Evolutionary conservation across 2,888 invertebrate genomes (phyloP), one percentile per base, ranked within the genome.

Genomic region (Eurytoma californica): DNA sequence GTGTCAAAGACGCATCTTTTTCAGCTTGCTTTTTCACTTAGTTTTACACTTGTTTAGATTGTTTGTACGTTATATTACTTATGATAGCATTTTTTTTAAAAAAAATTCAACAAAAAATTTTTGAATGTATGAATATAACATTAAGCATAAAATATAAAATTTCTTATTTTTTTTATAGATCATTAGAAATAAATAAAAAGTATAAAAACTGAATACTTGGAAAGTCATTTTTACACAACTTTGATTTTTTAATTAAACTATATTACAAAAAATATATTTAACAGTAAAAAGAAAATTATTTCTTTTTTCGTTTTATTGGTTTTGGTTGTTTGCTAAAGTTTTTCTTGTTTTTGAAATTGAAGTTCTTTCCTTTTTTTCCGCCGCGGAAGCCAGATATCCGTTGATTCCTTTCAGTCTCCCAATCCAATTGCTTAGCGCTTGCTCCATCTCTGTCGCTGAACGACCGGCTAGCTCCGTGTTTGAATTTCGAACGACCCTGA

Each of bases 371-470:
- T 77, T 85, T 84, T 47, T 83, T 82, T 7, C 74, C 73, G 20
- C 66, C 66, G n/a, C 75, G 77, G 18, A 49, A 82, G 18, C 84
- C 83, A 51, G 77, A 77, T 2, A 88, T 65, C 39, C 86, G 84
- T 58, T 88, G 84, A 80, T 88, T 86, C 30, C 96, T 91, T 20
- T 94, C 94, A 53, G 94, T 93, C 90, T 97, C 97, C 97, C 97
- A 97, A 60, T 95, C 93, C 24, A 97, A 86, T 90, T 97, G 96
- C 87, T 96, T 96, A 7, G 90, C 91, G 84, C 95, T 94, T 0
- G 97, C 93, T 86, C 96, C 96, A 86, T 97, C 97, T 76, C 92
- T 93, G 86, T 95, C 95, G 3, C 94, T 93, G 13, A 95, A 91
- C 0, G 93, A 94, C 88, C 94, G 93, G 66, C 94, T 93, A 20